A percentile compares a stretch with the other conserved stretches of the same genome.
Evolutionary conservation across 1,140 invertebrate species (phyloP).

Genomic region (Doryteuthis pealeii): DNA sequence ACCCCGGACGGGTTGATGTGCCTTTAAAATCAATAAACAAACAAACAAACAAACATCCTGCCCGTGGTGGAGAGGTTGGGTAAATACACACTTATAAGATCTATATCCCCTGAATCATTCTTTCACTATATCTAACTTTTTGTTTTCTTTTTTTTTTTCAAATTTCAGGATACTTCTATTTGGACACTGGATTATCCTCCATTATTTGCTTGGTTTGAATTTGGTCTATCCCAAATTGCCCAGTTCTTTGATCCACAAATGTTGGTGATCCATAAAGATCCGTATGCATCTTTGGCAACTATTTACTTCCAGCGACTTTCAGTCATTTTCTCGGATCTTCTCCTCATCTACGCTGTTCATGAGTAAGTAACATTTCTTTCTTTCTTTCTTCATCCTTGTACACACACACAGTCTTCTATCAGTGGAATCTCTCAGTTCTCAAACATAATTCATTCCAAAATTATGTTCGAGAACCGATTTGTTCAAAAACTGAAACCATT

Average conservation of each 20-base stretch:
- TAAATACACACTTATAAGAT: too few species aligned
- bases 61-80: too few species aligned
- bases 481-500: too few species aligned
- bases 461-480: too few species aligned
- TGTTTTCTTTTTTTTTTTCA: constrained; percentile 16
- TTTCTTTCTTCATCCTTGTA: neutral
- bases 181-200: constrained; percentile 99
- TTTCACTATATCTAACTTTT: too few species aligned
- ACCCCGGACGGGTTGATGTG: too few species aligned
- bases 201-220: constrained; percentile 98
- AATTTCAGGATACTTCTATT: constrained; percentile 78
- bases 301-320: constrained; percentile 88
- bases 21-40: too few species aligned
- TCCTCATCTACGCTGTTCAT: constrained; percentile 78
- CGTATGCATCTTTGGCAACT: constrained; percentile 80
- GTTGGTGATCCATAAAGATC: constrained; percentile 74
- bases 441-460: too few species aligned
- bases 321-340: constrained; percentile 84
- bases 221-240: constrained; percentile 76
- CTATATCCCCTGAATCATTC: too few species aligned
- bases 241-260: constrained; percentile 84
- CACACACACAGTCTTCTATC: too few species aligned
- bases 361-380: constrained; percentile 55
- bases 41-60: too few species aligned
- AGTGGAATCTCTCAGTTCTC: too few species aligned